Base-by-base conservation (phyloP, 2,888 invertebrate species). In the Perizoma affinitatum region DNA sequence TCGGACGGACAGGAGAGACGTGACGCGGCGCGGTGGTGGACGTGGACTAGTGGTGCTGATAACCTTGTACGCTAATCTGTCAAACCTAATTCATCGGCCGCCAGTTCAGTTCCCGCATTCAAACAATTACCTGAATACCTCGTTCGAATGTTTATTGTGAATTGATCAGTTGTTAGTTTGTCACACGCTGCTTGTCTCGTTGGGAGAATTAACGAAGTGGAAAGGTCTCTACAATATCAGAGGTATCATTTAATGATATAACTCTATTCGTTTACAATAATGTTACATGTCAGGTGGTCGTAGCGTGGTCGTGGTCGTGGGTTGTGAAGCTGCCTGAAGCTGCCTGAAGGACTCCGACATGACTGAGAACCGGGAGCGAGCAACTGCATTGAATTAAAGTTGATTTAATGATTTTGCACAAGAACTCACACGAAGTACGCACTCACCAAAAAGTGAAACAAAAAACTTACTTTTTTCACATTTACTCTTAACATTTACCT, bases 41-140 rank as follows among this genome's bases (percentile, higher is more conserved):
- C 22, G 22, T 22, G 22, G 22, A 22, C 22, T 22, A 22, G 22
- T 38, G 61, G 49, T 48, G 11, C 58, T 52, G 55, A 56, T 61
- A 65, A 60, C 66, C 66, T 69, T 67, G 68, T 59, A 44, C 47
- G 54, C 58, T 66, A 65, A 69, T 68, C 66, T 68, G 53, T 54
- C 59, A 67, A 68, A 64, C 69, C 67, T 64, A 69, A 67, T 69
- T 69, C 56, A 40, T 47, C 33, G 59, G 54, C 61, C 54, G 58
- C 46, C 63, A 54, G 55, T 63, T 63, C 63, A 54, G 55, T 63
- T 63, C 63, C 56, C 65, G 58, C 65, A 58, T 43, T 46, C 40
- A 61, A 56, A 65, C 61, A 58, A 65, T 61, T 46, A 48, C 47
- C 65, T 54, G 58, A 50, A 55, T 56, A 53, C 41, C 52, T 61